phyloP scores from a whole-genome alignment of 2,797 vertebrate genomes.

The Syngnathus rostellatus region DNA sequence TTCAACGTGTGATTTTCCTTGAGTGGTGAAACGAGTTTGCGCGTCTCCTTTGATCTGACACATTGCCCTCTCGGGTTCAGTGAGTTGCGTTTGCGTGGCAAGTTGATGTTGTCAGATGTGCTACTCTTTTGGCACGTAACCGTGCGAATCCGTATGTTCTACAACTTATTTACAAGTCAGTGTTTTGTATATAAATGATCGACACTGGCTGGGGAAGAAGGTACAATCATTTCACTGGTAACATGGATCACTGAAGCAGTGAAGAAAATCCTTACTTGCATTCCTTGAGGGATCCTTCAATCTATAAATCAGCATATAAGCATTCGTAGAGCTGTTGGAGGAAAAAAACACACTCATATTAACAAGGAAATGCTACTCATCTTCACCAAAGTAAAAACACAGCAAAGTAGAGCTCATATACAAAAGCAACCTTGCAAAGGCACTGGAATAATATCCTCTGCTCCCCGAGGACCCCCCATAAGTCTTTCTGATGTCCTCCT shows the following conservation, averaged over 20 bases:
- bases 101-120: neutral
- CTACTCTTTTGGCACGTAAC: too few relatives aligned
- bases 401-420: neutral
- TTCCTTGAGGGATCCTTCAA: slow-evolving; percentile 90
- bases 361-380: neutral
- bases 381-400: neutral
- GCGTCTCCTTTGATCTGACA: neutral
- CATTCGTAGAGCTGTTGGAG: slow-evolving; percentile 88
- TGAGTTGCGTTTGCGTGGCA: neutral
- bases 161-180: neutral
- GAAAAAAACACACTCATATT: slow-evolving; percentile 8
- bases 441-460: slow-evolving; percentile 97
- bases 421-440: slow-evolving; percentile 86
- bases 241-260: neutral
- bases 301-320: slow-evolving; percentile 99
- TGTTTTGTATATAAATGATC: neutral
- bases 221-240: neutral
- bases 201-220: neutral
- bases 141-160: too few relatives aligned
- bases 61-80: neutral
- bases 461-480: slow-evolving; percentile 94
- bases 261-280: slow-evolving; percentile 80
- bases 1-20: neutral
- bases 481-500: slow-evolving; percentile 97
- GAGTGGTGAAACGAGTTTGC: neutral